Percentiles rank a stretch among this genome's conserved stretches.
phyloP scores from a whole-genome alignment of 2,113 vertebrate genomes.

The Prunella fulvescens region DNA sequence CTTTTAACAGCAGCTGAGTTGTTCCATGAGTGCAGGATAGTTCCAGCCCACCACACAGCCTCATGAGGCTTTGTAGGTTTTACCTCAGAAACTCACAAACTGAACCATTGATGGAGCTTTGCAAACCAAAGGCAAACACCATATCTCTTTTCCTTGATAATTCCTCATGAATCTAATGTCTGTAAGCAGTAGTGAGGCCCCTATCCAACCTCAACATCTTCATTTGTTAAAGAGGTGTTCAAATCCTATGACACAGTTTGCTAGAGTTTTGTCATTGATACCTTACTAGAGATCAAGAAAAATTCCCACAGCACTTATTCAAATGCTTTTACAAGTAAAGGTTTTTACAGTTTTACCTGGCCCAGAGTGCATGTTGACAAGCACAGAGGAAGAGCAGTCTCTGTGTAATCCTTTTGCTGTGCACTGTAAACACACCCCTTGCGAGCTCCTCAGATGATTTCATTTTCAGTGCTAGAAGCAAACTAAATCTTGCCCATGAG shows the following conservation, averaged over 20 bases:
- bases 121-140: neutral
- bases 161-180: neutral
- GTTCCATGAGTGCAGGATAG: neutral
- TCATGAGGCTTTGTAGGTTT: neutral
- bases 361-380: neutral
- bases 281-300: neutral
- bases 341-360: neutral
- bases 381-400: neutral
- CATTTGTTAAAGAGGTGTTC: neutral
- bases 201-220: neutral
- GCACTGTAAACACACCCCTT: neutral
- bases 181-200: neutral
- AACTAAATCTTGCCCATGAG: neutral
- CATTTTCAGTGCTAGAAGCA: neutral
- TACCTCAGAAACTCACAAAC: neutral
- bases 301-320: neutral
- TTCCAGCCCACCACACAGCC: neutral
- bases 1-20: neutral
- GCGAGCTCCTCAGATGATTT: neutral
- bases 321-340: neutral
- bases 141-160: neutral
- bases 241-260: neutral
- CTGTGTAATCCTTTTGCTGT: neutral
- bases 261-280: neutral
- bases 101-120: fast-evolving